Evolutionary conservation across 2,888 invertebrate genomes (phyloP).

Genomic region (Acrobasis consociella): DNA sequence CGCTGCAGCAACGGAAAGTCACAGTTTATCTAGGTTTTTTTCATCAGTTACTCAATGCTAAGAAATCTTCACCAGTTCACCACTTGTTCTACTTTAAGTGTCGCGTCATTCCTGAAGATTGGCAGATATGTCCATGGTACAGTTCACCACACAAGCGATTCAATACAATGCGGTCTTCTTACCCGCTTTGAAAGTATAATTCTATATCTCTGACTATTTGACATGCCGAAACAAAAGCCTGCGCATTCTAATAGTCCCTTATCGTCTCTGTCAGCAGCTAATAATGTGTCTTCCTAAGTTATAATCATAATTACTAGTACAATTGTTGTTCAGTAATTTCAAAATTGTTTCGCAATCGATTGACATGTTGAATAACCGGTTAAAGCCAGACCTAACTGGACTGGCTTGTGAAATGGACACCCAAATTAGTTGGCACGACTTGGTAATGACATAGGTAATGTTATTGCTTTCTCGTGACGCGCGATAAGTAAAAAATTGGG

Average conservation of each 20-base stretch:
- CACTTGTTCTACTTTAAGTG: too few species aligned
- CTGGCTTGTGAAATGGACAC: constrained; percentile 45
- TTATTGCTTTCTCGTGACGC: constrained; percentile 13
- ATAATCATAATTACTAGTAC: constrained; percentile 26
- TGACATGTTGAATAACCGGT: constrained; percentile 48
- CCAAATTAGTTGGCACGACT: constrained; percentile 24
- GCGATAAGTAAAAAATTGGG: background rate
- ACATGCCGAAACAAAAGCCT: too few species aligned
- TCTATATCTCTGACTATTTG: too few species aligned
- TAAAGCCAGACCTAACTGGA: constrained; percentile 43
- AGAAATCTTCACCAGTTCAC: too few species aligned
- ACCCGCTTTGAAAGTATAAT: too few species aligned
- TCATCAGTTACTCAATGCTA: too few species aligned
- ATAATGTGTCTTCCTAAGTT: background rate
- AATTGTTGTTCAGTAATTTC: constrained; percentile 46
- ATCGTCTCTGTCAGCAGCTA: constrained; percentile 2
- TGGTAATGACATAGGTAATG: constrained; percentile 19
- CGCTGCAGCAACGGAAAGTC: too few species aligned
- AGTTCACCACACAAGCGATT: too few species aligned
- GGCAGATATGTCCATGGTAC: too few species aligned
- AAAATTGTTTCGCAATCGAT: constrained; percentile 58
- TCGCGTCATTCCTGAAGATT: too few species aligned
- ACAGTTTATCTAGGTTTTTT: too few species aligned
- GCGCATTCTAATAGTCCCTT: background rate
- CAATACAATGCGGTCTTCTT: too few species aligned